Evolutionary conservation across 2,797 vertebrate species (phyloP).

Genomic region (Platalea minor): DNA sequence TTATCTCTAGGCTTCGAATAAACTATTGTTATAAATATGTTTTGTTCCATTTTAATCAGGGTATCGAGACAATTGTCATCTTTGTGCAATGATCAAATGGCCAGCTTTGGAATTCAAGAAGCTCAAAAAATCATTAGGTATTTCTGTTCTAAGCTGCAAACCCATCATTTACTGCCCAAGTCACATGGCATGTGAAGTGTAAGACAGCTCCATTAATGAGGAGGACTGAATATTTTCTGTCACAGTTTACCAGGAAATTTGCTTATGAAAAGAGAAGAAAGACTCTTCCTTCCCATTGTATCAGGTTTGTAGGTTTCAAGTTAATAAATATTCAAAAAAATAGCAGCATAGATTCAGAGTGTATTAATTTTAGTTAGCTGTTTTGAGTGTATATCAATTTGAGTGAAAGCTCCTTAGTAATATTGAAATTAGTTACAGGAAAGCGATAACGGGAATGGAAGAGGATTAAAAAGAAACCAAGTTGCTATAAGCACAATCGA

Average conservation of each 20-base stretch:
- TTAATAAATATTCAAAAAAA: constrained; percentile 53
- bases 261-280: constrained; percentile 34
- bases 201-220: constrained; percentile 29
- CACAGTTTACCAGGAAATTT: constrained; percentile 30
- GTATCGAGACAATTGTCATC: constrained; percentile 20
- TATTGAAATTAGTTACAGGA: constrained; percentile 14
- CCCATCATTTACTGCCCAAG: constrained; percentile 18
- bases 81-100: constrained; percentile 33
- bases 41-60: constrained; percentile 47
- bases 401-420: constrained; percentile 48
- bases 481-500: neutral
- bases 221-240: constrained; percentile 39
- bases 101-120: constrained; percentile 36
- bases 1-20: constrained; percentile 18
- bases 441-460: constrained; percentile 1
- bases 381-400: constrained; percentile 54
- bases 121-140: constrained; percentile 51
- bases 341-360: neutral
- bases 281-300: constrained; percentile 18
- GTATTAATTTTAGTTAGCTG: constrained; percentile 49
- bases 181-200: neutral
- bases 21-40: constrained; percentile 36
- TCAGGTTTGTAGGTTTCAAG: constrained; percentile 2
- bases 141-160: constrained; percentile 37
- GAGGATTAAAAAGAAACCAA: constrained; percentile 28